Percentiles rank a stretch among this genome's conserved stretches.
phyloP scores from a whole-genome alignment of 2,113 vertebrate genomes.

The Microcebus jonahi region DNA sequence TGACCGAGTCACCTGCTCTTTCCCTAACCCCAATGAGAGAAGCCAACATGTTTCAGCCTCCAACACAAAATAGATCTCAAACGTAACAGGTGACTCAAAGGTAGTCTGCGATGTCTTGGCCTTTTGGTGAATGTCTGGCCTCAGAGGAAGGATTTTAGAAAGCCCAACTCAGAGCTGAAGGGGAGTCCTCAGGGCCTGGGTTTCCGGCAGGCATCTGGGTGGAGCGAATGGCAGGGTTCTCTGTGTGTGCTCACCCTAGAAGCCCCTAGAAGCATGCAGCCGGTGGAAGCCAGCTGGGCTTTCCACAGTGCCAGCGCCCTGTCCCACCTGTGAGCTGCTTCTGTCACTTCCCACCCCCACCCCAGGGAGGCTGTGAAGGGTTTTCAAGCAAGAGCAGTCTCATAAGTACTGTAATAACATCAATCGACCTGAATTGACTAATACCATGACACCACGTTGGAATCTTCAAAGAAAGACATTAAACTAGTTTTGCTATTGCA shows the following conservation, averaged over 20 bases:
- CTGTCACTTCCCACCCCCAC: not conserved
- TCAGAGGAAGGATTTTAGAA: not conserved
- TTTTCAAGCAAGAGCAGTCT: not conserved
- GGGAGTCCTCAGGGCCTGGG: not conserved
- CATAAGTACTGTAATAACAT: not conserved
- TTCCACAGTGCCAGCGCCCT: not conserved
- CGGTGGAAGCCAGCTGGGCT: not conserved
- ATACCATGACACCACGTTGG: not conserved
- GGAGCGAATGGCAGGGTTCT: not conserved
- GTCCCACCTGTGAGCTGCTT: not conserved
- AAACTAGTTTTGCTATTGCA: not conserved
- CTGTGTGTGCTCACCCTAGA: not conserved
- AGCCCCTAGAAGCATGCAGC: not conserved
- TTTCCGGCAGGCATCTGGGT: not conserved
- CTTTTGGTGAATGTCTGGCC: not conserved
- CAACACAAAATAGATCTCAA: not conserved
- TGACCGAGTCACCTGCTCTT: not conserved
- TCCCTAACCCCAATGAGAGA: not conserved
- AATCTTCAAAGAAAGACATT: not conserved
- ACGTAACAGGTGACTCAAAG: not conserved
- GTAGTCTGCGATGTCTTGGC: not conserved
- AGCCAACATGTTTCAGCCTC: not conserved
- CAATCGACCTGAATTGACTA: not conserved
- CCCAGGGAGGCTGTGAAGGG: not conserved
- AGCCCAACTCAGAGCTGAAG: not conserved